Conservation (phyloP, 2,888 invertebrate species). For the Eupithecia subumbrata region DNA sequence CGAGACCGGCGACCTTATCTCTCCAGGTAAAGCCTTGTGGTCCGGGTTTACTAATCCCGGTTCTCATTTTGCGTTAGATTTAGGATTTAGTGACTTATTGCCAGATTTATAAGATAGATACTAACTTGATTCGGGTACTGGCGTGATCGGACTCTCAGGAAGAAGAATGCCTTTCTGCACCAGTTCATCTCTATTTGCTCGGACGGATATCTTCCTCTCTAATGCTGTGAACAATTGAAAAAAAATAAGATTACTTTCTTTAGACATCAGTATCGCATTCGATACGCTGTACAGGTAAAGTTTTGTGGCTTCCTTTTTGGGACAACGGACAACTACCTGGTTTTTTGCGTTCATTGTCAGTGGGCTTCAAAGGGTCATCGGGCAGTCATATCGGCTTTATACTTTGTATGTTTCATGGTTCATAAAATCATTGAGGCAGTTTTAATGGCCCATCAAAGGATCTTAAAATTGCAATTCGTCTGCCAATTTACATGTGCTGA, state of each 20-base stretch:
- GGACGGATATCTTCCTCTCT: conserved; percentile 99
- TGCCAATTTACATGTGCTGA: neutral
- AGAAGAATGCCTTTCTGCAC: conserved; percentile 97
- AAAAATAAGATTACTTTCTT: conserved; percentile 9
- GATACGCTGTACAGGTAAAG: conserved; percentile 25
- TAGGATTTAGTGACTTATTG: neutral
- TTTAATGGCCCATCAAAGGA: neutral
- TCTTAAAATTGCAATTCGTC: neutral
- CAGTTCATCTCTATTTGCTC: conserved; percentile 98
- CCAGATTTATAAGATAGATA: neutral
- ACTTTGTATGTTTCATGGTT: conserved; percentile 2
- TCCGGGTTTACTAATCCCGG: neutral
- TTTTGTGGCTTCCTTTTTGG: conserved; percentile 24
- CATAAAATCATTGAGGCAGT: neutral
- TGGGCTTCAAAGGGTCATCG: conserved; percentile 18
- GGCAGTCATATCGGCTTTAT: conserved; percentile 1
- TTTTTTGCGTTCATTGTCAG: conserved; percentile 25
- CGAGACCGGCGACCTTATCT: neutral
- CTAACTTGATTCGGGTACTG: conserved; percentile 93
- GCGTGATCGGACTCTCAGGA: conserved; percentile 94
- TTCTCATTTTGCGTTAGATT: neutral
- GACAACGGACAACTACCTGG: conserved; percentile 32
- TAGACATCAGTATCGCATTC: conserved; percentile 8
- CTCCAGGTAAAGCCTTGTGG: conserved; percentile 1
- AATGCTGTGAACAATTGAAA: conserved; percentile 86